Evolutionary conservation across 2,888 invertebrate species (phyloP).

Genomic region (Caenorhabditis uteleia): DNA sequence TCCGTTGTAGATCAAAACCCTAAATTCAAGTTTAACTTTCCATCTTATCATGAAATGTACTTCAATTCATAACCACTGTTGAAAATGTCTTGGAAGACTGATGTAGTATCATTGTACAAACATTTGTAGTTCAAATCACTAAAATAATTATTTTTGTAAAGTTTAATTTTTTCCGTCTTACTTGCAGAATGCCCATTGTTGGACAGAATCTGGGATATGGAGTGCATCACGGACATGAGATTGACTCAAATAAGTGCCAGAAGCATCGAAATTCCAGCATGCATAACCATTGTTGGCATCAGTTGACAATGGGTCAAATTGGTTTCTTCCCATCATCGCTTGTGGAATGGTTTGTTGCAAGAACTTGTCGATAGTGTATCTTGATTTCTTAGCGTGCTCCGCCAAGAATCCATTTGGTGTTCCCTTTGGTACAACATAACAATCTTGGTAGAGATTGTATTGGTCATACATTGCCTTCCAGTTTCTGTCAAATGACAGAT

Average conservation of each 20-base stretch:
- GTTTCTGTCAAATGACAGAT: slow-evolving; percentile 44
- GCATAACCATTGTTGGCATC: slow-evolving; percentile 60
- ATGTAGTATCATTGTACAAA: slow-evolving; percentile 55
- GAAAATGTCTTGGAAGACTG: slow-evolving; percentile 49
- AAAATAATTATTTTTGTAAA: no score
- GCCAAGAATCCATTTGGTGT: slow-evolving; percentile 1
- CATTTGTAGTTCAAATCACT: slow-evolving; percentile 38
- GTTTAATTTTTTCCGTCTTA: slow-evolving; percentile 17
- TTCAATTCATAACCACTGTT: slow-evolving; percentile 40
- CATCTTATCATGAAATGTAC: slow-evolving; percentile 9
- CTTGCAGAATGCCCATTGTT: slow-evolving; percentile 54
- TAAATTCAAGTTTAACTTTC: slow-evolving; percentile 10
- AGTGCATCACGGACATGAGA: slow-evolving; percentile 58
- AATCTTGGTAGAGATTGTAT: slow-evolving; percentile 64
- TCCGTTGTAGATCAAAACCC: slow-evolving; percentile 58
- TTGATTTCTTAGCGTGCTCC: slow-evolving; percentile 9
- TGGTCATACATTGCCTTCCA: slow-evolving; percentile 50
- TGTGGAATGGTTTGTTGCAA: slow-evolving; percentile 22
- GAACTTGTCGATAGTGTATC: slow-evolving; percentile 7
- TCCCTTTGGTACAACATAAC: slow-evolving; percentile 43
- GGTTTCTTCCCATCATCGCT: neutral
- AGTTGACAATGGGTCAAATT: slow-evolving; percentile 57
- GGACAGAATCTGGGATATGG: slow-evolving; percentile 60
- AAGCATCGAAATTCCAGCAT: slow-evolving; percentile 53
- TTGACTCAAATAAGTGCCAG: slow-evolving; percentile 47